A percentile compares a stretch with the other conserved stretches of the same genome.
Conservation (phyloP, 2,888 invertebrate genomes). For the Scaptomyza reducta region DNA sequence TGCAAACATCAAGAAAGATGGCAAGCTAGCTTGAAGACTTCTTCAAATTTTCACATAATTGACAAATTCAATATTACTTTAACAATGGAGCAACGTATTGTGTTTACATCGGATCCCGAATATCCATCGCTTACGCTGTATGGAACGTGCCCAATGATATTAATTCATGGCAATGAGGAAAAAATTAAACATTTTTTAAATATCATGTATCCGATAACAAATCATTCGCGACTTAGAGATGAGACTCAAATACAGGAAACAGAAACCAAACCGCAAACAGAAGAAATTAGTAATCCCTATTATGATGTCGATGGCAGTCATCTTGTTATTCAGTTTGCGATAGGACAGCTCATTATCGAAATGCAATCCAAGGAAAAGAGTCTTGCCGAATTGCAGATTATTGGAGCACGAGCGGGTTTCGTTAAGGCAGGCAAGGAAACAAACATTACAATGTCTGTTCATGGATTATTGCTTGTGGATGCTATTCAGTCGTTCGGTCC, state of each 20-base stretch:
- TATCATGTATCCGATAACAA: conserved; percentile 82
- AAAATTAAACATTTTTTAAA: conserved; percentile 90
- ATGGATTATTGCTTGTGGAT: conserved; percentile 96
- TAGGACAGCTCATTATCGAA: conserved; percentile 94
- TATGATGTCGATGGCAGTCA: conserved; percentile 85
- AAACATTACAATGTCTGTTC: conserved; percentile 93
- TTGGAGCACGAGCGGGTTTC: conserved; percentile 92
- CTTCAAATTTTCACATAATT: conserved; percentile 93
- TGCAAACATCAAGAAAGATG: conserved; percentile 95
- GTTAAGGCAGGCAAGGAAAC: conserved; percentile 90
- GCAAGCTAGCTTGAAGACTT: conserved; percentile 92
- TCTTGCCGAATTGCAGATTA: conserved; percentile 96
- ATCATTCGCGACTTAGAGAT: conserved; percentile 42
- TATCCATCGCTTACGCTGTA: conserved; percentile 93
- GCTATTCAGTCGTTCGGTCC: conserved; percentile 97
- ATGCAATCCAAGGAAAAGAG: conserved; percentile 94
- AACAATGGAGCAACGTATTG: conserved; percentile 91
- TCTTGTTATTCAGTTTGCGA: conserved; percentile 92
- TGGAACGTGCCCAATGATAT: conserved; percentile 93
- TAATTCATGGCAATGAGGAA: conserved; percentile 95
- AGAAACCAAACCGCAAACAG: conserved; percentile 29
- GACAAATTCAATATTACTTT: conserved; percentile 90
- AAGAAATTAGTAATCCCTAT: conserved; percentile 39
- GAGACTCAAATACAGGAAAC: conserved; percentile 22
- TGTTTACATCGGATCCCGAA: conserved; percentile 93